Evolutionary conservation across 1,140 invertebrate species (phyloP).

Genomic region (Drosophila bifasciata): DNA sequence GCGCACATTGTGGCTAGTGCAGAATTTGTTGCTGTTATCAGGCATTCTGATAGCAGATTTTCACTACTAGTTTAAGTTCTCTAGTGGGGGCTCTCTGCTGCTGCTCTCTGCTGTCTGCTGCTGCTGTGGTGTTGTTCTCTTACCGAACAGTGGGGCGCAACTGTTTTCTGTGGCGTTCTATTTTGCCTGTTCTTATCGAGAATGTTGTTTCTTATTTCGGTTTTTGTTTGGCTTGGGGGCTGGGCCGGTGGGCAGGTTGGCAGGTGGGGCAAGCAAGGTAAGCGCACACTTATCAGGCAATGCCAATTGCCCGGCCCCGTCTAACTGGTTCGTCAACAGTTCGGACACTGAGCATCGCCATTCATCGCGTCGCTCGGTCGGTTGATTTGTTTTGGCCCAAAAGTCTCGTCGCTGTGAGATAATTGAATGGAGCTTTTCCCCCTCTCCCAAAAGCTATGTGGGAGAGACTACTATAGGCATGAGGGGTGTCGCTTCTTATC

Average conservation of each 20-base stretch:
- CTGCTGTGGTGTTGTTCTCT: conserved; percentile 39
- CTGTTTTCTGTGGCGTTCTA: conserved; percentile 22
- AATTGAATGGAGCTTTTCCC: conserved; percentile 36
- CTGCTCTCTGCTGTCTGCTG: conserved; percentile 38
- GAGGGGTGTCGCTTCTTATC: conserved; percentile 37
- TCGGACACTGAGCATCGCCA: conserved; percentile 35
- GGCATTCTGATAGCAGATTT: conserved; percentile 55
- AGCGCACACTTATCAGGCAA: conserved; percentile 35
- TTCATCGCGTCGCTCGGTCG: conserved; percentile 1
- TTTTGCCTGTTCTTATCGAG: conserved; percentile 34
- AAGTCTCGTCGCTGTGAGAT: conserved; percentile 33
- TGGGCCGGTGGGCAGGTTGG: conserved; percentile 2
- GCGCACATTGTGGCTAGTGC: conserved; percentile 53
- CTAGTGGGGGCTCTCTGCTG: too few species aligned
- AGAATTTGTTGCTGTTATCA: conserved; percentile 78
- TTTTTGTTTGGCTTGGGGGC: conserved; percentile 28
- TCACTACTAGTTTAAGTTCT: conserved; percentile 10
- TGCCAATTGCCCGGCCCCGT: conserved; percentile 33
- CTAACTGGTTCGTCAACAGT: conserved; percentile 52
- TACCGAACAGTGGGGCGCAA: conserved; percentile 37
- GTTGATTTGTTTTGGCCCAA: conserved; percentile 11
- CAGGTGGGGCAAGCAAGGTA: conserved; percentile 6
- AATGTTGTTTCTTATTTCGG: conserved; percentile 71
- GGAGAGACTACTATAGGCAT: neutral
- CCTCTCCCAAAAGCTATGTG: neutral